phyloP scores from a whole-genome alignment of 1,140 invertebrate species.

The Macrosteles quadrilineatus region DNA sequence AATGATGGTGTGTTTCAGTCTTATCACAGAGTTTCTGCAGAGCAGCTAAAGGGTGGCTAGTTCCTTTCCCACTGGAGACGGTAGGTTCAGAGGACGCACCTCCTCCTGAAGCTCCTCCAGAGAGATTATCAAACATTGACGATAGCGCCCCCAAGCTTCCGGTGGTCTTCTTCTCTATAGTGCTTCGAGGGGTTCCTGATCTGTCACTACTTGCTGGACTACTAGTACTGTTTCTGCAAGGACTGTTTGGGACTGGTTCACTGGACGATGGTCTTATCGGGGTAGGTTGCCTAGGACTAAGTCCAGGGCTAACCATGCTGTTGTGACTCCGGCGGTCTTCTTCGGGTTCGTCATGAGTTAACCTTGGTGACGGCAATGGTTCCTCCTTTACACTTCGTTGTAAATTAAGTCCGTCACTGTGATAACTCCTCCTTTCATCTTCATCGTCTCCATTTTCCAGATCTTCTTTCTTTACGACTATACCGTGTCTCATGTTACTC shows the following conservation, averaged over 20 bases:
- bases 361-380: slow-evolving; percentile 43
- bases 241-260: slow-evolving; percentile 54
- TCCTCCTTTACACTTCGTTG: slow-evolving; percentile 40
- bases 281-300: slow-evolving; percentile 49
- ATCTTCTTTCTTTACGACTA: slow-evolving; percentile 47
- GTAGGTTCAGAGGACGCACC: slow-evolving; percentile 50
- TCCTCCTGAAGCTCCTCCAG: slow-evolving; percentile 53
- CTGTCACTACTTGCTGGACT: slow-evolving; percentile 74
- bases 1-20: slow-evolving; percentile 70
- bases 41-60: slow-evolving; percentile 86
- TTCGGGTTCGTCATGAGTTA: slow-evolving; percentile 50
- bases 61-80: slow-evolving; percentile 60
- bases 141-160: slow-evolving; percentile 79
- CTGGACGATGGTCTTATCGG: slow-evolving; percentile 58
- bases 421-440: slow-evolving; percentile 54
- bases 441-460: slow-evolving; percentile 59
- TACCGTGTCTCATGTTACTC: slow-evolving; percentile 28
- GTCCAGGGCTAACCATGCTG: slow-evolving; percentile 41
- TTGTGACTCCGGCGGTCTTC: slow-evolving; percentile 47
- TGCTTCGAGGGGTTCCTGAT: slow-evolving; percentile 67
- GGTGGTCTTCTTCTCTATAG: slow-evolving; percentile 67
- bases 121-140: slow-evolving; percentile 86
- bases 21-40: slow-evolving; percentile 94
- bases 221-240: slow-evolving; percentile 60
- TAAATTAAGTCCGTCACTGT: slow-evolving; percentile 48